Conservation (phyloP, 2,797 vertebrate species). For the Chromis chromis region DNA sequence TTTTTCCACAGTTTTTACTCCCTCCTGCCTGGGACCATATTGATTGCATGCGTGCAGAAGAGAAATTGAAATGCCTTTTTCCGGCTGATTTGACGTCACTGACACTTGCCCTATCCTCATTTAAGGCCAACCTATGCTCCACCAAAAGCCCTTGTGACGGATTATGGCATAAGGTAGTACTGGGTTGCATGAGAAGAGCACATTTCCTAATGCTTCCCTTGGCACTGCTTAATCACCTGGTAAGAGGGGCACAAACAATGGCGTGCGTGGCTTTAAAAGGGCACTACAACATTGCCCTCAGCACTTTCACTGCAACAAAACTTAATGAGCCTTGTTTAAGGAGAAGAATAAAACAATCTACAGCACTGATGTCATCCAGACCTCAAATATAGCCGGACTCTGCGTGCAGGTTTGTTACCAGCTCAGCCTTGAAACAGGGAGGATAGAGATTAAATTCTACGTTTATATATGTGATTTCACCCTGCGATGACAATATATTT, state of each 20-base stretch:
- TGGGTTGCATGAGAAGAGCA: conserved; percentile 87
- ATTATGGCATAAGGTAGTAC: conserved; percentile 62
- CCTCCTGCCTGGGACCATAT: conserved; percentile 47
- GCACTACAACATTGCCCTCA: conserved; percentile 80
- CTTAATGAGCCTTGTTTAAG: conserved; percentile 82
- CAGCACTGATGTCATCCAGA: conserved; percentile 82
- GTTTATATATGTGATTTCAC: not conserved
- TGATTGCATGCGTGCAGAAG: conserved; percentile 65
- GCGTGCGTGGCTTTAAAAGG: conserved; percentile 83
- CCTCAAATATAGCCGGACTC: conserved; percentile 68
- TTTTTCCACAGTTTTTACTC: conserved; percentile 45
- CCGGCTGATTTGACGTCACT: conserved; percentile 70
- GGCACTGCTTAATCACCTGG: conserved; percentile 80
- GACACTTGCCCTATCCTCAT: conserved; percentile 66
- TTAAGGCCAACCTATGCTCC: conserved; percentile 59
- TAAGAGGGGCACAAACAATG: conserved; percentile 81
- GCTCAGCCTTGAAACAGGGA: conserved; percentile 11
- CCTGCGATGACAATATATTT: not conserved
- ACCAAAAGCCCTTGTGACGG: conserved; percentile 49
- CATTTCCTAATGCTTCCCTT: conserved; percentile 82
- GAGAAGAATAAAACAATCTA: conserved; percentile 75
- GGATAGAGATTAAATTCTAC: not conserved
- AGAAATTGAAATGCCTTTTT: conserved; percentile 65
- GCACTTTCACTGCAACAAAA: conserved; percentile 84
- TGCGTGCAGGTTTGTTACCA: conserved; percentile 56